A percentile compares a stretch with the other conserved stretches of the same genome.
Evolutionary conservation across 2,888 invertebrate species (phyloP).

Genomic region (Acheta domesticus): DNA sequence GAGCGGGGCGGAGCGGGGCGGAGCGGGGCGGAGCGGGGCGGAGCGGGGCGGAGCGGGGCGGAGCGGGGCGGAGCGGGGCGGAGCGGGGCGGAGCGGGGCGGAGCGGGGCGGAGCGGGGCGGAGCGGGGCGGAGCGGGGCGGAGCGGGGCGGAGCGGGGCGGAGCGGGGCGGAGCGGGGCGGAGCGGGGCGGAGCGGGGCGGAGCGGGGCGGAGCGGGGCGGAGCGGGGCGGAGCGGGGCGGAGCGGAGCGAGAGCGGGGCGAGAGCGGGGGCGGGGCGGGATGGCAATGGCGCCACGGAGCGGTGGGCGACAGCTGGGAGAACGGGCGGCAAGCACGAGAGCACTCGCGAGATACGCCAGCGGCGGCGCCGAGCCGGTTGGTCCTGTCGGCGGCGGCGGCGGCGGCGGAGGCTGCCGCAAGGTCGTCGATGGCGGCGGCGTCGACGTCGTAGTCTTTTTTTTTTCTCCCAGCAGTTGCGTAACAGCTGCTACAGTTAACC

Average conservation of each 20-base stretch:
- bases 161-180: too few species aligned
- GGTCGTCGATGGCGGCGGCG: not conserved
- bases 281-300: not conserved
- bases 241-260: not conserved
- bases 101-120: too few species aligned
- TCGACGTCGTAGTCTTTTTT: not conserved
- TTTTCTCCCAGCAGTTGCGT: not conserved
- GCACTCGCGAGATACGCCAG: not conserved
- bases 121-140: not conserved
- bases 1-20: not conserved
- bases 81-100: not conserved
- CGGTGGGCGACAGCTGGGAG: not conserved
- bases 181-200: not conserved
- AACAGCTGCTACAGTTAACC: constrained; percentile 18
- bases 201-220: not conserved
- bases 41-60: too few species aligned
- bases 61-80: not conserved
- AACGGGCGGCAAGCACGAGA: not conserved
- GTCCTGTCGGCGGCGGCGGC: not conserved
- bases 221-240: too few species aligned
- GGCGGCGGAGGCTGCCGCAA: not conserved
- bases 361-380: not conserved
- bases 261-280: not conserved
- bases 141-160: not conserved
- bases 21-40: not conserved